phyloP scores from a whole-genome alignment of 2,113 vertebrate genomes.

The Onychostoma macrolepis region DNA sequence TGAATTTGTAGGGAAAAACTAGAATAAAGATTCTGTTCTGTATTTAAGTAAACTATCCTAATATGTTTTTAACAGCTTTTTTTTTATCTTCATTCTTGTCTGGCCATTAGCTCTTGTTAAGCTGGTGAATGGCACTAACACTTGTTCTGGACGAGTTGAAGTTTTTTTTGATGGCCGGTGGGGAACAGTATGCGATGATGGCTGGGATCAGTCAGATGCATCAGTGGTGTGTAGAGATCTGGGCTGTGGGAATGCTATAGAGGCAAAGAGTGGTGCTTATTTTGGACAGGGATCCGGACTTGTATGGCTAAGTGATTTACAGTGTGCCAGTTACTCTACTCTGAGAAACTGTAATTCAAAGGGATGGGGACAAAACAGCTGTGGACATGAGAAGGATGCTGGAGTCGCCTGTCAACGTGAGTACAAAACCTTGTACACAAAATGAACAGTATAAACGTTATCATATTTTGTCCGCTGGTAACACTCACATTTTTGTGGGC shows the following conservation, averaged over 20 bases:
- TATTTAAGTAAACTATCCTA: neutral
- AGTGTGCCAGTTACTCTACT: neutral
- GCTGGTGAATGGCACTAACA: constrained; percentile 21
- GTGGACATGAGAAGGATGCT: constrained; percentile 17
- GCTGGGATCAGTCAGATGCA: constrained; percentile 28
- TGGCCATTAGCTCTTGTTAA: neutral
- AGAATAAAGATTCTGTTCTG: neutral
- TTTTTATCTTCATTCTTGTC: neutral
- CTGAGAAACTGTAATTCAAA: neutral
- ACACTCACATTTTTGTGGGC: neutral
- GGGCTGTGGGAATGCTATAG: constrained; percentile 28
- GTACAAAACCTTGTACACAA: neutral
- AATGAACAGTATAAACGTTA: neutral
- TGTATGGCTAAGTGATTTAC: neutral
- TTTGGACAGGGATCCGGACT: neutral
- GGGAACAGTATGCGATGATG: constrained; percentile 43
- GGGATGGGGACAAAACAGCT: neutral
- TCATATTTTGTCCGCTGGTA: neutral
- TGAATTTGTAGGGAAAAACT: neutral
- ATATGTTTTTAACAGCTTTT: neutral
- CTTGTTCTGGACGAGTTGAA: constrained; percentile 42
- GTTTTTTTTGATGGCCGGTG: constrained; percentile 2
- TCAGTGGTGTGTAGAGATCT: constrained; percentile 35
- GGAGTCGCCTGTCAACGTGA: constrained; percentile 27
- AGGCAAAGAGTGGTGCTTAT: neutral